Base-by-base conservation (phyloP, 2,888 invertebrate genomes). In the Alcis repandata region DNA sequence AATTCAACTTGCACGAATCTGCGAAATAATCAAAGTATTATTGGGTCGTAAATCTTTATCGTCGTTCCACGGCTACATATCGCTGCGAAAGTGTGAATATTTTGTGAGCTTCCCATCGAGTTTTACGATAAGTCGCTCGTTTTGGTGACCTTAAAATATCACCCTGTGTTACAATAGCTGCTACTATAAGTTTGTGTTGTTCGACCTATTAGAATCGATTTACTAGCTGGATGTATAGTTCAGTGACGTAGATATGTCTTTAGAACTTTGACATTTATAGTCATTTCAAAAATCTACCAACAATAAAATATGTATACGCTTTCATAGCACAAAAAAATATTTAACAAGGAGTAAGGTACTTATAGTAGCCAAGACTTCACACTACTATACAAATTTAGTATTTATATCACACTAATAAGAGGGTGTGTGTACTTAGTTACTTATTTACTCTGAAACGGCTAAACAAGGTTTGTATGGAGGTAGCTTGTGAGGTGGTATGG, bases 1-100 rank as follows among this genome's bases (percentile, higher is more conserved):
- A 91, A 85, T 80, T 86, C 85, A 84, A 89, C 85, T 87, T 87
- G 84, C 85, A 82, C 79, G 87, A 91, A 91, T 90, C 89, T 89
- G 85, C 86, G 87, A 88, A 86, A 89, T 90, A 88, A 90, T 90
- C 89, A 89, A 89, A 90, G 88, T 87, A 88, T 91, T 90, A 91
- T 91, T 87, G 88, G 82, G 82, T 79, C 81, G 86, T 91, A 91
- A 91, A 90, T 91, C 89, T 89, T 88, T 91, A 91, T 90, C 87
- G 77, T 79, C 80, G 77, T 84, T 84, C 81, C 81, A 78, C 71
- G 76, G 71, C 73, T 72, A 73, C 75, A 75, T 79, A 82, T 83
- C 79, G 78, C 73, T 72, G 74, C 74, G 67, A 70, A 83, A 83
- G 84, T 86, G 87, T 86, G 88, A 90, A 90, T 87, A 86, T 89